phyloP scores from a whole-genome alignment of 1,140 invertebrate species.

The Laupala kohalensis region DNA sequence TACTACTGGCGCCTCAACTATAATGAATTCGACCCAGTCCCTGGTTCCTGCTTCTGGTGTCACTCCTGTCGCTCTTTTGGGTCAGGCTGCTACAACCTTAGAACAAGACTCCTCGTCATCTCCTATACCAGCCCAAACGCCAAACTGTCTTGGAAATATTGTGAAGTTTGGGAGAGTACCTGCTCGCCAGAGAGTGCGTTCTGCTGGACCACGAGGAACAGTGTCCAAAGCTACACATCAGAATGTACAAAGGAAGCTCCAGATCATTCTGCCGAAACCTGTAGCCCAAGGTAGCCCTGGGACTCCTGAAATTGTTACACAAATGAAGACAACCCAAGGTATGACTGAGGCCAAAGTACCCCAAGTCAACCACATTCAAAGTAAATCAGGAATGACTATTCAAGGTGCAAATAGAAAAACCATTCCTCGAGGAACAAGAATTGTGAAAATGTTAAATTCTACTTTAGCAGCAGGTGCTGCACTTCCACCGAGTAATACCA shows the following conservation, averaged over 20 bases:
- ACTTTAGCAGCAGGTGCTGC: constrained; percentile 15
- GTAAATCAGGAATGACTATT: constrained; percentile 30
- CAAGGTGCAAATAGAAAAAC: constrained; percentile 25
- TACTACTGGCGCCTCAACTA: constrained; percentile 9
- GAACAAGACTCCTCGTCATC: background rate
- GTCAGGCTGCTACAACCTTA: background rate
- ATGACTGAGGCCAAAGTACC: constrained; percentile 60
- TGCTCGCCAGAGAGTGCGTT: background rate
- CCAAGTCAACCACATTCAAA: constrained; percentile 43
- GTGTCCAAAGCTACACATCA: constrained; percentile 26
- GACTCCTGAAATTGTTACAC: constrained; percentile 69
- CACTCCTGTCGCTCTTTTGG: background rate
- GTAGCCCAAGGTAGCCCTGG: constrained; percentile 18
- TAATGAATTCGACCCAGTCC: background rate
- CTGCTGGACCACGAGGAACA: constrained; percentile 18
- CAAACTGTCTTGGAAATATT: constrained; percentile 8
- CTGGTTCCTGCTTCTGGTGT: background rate
- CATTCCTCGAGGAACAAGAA: constrained; percentile 53
- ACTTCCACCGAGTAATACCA: constrained; percentile 23
- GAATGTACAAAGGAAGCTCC: constrained; percentile 30
- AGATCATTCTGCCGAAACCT: constrained; percentile 44
- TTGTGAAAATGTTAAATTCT: constrained; percentile 64
- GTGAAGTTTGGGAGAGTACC: background rate
- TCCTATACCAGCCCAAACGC: background rate
- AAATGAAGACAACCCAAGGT: constrained; percentile 83